Evolutionary conservation across 1,140 invertebrate genomes (phyloP).

Genomic region (Wasmannia auropunctata): DNA sequence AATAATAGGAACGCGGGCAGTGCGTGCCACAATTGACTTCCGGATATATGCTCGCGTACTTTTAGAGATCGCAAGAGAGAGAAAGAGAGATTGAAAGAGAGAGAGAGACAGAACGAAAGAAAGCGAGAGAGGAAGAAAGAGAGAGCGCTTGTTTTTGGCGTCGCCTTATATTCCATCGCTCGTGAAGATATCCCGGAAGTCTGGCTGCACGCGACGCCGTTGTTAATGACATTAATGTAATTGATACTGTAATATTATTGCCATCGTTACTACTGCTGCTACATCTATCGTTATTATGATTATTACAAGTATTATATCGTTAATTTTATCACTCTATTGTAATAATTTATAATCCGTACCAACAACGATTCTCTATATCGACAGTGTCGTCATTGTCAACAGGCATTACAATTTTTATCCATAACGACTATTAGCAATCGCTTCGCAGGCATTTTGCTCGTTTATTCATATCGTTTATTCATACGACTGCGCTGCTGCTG

Average conservation of each 20-base stretch:
- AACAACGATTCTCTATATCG: conserved; percentile 63
- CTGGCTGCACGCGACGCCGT: conserved; percentile 69
- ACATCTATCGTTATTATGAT: conserved; percentile 76
- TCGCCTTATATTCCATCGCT: conserved; percentile 68
- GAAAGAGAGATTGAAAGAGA: conserved; percentile 40
- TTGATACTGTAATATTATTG: conserved; percentile 82
- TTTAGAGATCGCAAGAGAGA: conserved; percentile 36
- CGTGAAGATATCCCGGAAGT: conserved; percentile 63
- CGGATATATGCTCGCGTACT: conserved; percentile 54
- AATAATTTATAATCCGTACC: conserved; percentile 74
- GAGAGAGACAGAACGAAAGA: conserved; percentile 58
- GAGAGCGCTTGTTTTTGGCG: conserved; percentile 49
- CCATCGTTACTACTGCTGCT: conserved; percentile 79
- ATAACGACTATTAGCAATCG: conserved; percentile 35
- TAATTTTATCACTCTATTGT: conserved; percentile 74
- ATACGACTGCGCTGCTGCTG: background rate
- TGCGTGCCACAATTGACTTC: conserved; percentile 70
- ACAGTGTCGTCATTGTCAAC: conserved; percentile 65
- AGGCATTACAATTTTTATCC: conserved; percentile 61
- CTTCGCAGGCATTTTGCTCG: background rate
- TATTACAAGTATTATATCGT: conserved; percentile 79
- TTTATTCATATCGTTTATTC: conserved; percentile 32
- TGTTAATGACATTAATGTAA: conserved; percentile 79
- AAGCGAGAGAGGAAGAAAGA: conserved; percentile 38
- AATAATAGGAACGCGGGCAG: conserved; percentile 68